These are phyloP conservation scores for Synanthedon tipuliformis DNA, from an alignment of 2,888 invertebrate species.

Conservation along the genomic window DNA sequence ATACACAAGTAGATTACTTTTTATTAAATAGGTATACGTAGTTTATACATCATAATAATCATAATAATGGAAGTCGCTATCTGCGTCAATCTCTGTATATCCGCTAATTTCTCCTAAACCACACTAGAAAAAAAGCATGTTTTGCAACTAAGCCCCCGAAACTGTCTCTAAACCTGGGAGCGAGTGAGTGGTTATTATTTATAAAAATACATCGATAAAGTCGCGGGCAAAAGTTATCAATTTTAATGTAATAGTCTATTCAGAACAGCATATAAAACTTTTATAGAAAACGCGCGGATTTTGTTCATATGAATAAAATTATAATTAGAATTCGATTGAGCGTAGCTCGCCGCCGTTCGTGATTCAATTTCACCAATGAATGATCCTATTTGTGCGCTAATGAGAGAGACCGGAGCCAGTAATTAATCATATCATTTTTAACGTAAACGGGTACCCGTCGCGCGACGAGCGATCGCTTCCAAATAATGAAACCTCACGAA, in stretches of 20 bases:
- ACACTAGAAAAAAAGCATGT: no score
- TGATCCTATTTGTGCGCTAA: conserved; percentile 62
- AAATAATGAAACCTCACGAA: conserved; percentile 60
- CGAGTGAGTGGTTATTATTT: no score
- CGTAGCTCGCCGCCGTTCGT: conserved; percentile 36
- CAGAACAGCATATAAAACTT: background rate
- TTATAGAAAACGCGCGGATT: background rate
- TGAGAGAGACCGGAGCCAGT: conserved; percentile 57
- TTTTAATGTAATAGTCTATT: background rate
- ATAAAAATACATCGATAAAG: no score
- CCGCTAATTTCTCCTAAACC: no score
- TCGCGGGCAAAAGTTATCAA: no score
- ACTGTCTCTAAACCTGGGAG: no score
- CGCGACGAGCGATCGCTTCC: conserved; percentile 47
- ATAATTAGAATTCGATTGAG: conserved; percentile 58
- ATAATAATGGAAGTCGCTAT: no score
- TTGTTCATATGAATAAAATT: conserved; percentile 43
- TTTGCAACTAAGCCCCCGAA: no score
- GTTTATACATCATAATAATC: no score
- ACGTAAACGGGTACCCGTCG: conserved; percentile 52
- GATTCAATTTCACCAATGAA: conserved; percentile 66
- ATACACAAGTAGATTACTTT: no score
- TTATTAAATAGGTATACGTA: no score
- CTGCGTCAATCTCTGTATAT: no score
- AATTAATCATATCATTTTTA: conserved; percentile 68